phyloP scores from a whole-genome alignment of 2,113 vertebrate species.

The Panurus biarmicus region DNA sequence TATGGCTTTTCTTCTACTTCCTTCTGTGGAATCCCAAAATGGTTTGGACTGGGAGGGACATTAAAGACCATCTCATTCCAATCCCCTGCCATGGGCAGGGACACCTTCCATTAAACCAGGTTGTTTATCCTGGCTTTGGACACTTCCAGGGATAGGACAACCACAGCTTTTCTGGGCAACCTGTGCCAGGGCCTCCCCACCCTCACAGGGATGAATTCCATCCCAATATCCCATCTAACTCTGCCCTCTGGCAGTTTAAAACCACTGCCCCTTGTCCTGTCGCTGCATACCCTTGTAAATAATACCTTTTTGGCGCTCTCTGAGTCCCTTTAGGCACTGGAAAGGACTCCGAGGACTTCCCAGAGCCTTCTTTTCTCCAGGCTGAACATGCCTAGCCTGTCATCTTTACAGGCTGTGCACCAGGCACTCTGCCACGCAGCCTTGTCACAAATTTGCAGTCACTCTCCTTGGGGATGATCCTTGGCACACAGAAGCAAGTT shows the following conservation, averaged over 20 bases:
- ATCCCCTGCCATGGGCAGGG: no score
- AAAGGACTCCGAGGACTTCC: background rate
- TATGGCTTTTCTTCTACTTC: background rate
- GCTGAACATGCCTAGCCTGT: background rate
- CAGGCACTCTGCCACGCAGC: background rate
- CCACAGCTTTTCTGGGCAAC: background rate
- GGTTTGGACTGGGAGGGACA: background rate
- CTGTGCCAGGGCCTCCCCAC: background rate
- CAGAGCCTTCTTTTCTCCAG: background rate
- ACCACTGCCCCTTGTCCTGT: background rate
- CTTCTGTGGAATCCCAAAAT: background rate
- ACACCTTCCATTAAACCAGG: background rate
- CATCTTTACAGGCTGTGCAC: background rate
- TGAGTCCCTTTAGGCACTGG: background rate
- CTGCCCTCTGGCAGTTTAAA: background rate
- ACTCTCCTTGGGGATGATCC: background rate
- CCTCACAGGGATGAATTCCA: background rate
- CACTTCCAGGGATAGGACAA: background rate
- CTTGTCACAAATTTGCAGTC: background rate
- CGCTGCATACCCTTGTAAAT: background rate
- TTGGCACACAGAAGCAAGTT: fast-evolving
- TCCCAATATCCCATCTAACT: background rate
- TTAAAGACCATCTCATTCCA: background rate
- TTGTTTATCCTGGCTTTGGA: background rate
- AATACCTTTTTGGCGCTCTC: background rate